phyloP scores from a whole-genome alignment of 2,113 vertebrate genomes.

The Cromileptes altivelis region DNA sequence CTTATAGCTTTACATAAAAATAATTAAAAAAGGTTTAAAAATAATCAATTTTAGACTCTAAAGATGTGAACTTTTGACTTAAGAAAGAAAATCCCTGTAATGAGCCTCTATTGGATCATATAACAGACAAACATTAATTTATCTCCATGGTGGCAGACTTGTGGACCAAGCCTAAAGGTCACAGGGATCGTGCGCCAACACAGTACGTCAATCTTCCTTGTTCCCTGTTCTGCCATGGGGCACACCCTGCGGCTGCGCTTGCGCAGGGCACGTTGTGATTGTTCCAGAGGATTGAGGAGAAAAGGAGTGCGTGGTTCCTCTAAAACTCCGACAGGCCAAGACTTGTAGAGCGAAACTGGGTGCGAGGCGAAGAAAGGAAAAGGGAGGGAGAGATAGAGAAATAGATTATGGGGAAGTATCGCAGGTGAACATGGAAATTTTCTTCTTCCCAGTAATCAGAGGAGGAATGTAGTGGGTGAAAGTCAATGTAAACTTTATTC shows the following conservation, averaged over 20 bases:
- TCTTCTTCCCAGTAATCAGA: conserved; percentile 13
- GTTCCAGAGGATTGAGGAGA: conserved; percentile 69
- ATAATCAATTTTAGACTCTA: background rate
- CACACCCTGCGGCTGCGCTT: conserved; percentile 66
- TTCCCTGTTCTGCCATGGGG: conserved; percentile 33
- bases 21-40: background rate
- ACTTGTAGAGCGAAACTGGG: conserved; percentile 87
- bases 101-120: background rate
- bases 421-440: conserved; percentile 50
- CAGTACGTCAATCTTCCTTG: conserved; percentile 53
- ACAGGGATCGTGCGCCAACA: conserved; percentile 8
- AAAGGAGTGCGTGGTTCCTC: conserved; percentile 70
- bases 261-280: conserved; percentile 68
- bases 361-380: conserved; percentile 72
- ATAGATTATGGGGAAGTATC: conserved; percentile 70
- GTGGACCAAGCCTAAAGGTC: conserved; percentile 36
- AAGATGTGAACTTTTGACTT: background rate
- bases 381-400: conserved; percentile 67
- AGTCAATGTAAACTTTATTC: background rate
- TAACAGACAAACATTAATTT: background rate
- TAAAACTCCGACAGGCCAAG: conserved; percentile 70
- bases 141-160: conserved; percentile 35
- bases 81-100: background rate
- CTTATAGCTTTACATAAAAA: background rate
- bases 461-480: background rate